These are phyloP conservation scores for Chionoecetes opilio DNA, from an alignment of 1,140 invertebrate species.

Conservation along the genomic window DNA sequence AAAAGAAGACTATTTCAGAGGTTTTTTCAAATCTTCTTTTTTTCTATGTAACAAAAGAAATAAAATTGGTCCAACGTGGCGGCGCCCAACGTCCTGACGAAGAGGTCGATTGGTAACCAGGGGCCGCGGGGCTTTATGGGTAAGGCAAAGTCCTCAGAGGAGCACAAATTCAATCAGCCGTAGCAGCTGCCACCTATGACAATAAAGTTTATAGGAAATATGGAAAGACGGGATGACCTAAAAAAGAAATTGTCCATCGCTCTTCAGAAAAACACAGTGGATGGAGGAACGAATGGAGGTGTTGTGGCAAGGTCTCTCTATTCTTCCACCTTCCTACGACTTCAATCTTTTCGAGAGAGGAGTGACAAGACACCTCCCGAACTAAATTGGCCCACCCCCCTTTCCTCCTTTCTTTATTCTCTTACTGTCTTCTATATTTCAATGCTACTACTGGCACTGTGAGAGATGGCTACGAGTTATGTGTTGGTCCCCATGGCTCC, in stretches of 20 bases:
- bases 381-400: too few relatives aligned
- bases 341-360: too few relatives aligned
- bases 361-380: too few relatives aligned
- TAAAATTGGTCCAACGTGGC: background rate
- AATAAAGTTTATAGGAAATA: background rate
- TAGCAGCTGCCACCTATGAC: background rate
- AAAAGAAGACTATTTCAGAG: too few relatives aligned
- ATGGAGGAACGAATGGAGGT: background rate
- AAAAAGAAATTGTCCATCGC: background rate
- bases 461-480: too few relatives aligned
- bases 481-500: too few relatives aligned
- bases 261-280: background rate
- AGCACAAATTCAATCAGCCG: background rate
- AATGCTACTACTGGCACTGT: too few relatives aligned
- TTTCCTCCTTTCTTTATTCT: too few relatives aligned
- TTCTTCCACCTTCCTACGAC: too few relatives aligned
- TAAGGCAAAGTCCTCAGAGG: background rate
- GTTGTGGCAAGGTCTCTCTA: too few relatives aligned
- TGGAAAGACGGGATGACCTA: background rate
- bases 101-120: background rate
- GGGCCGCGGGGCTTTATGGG: background rate
- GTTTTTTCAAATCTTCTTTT: too few relatives aligned
- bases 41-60: background rate
- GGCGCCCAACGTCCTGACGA: background rate
- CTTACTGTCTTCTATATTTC: too few relatives aligned